Evolutionary conservation across 2,888 invertebrate species (phyloP), one percentile per base, ranked within the genome.

Genomic region (Dendrolimus houi): DNA sequence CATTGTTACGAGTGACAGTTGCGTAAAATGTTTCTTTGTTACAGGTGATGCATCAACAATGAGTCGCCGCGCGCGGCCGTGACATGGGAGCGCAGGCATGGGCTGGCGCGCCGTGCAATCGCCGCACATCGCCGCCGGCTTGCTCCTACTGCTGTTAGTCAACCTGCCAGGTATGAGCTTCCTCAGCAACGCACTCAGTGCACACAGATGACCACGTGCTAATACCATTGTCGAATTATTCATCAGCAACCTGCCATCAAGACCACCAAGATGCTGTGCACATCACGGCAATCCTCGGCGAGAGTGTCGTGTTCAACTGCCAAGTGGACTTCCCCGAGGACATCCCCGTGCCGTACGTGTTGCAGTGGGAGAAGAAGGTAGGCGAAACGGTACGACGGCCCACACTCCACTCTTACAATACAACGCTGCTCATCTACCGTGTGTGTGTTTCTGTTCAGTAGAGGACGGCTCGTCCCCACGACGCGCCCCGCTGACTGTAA

Each of bases 291-390:
- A 97, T 98, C 92, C 94, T 98, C 82, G 98, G 98, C 85, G 97
- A 98, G 92, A 97, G 97, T 87, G 97, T 98, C 92, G 96, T 98
- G 86, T 97, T 99, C 93, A 98, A 98, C 93, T 99, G 98, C 92
- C 97, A 97, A 92, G 97, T 98, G 92, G 97, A 97, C 92, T 98
- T 98, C 92, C 97, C 97, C 87, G 96, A 97, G 91, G 96, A 97
- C 92, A 95, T 96, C 92, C 96, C 97, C 83, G 97, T 97, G 92
- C 97, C 98, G 92, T 98, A 98, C 93, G 97, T 98, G 92, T 95
- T 98, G 91, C 97, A 98, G 94, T 99, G 98, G 98, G 97, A 97
- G 95, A 98, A 98, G 95, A 97, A 98, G 96, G 97, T 97, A 96
- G 95, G 96, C 95, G 96, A 96, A 93, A 95, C 95, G 96, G 96